Evolutionary conservation across 1,140 invertebrate species (phyloP).

Genomic region (Sipha flava): DNA sequence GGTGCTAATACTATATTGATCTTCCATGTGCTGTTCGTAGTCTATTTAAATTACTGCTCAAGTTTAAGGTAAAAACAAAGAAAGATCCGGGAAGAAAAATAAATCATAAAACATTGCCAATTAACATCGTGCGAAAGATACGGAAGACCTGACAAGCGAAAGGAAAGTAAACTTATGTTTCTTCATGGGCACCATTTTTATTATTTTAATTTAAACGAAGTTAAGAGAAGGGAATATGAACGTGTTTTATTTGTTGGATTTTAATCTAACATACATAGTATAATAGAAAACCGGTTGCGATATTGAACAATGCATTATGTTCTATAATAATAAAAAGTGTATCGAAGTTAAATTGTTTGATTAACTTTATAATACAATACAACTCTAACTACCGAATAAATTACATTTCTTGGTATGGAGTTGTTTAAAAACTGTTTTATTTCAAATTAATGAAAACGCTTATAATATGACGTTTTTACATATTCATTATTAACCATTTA

Average conservation of each 20-base stretch:
- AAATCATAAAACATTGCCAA: background rate
- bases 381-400: too few species aligned
- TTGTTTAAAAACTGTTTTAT: too few species aligned
- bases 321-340: too few species aligned
- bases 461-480: too few species aligned
- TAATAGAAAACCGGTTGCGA: background rate
- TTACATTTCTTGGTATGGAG: too few species aligned
- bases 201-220: constrained; percentile 11
- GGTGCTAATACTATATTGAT: too few species aligned
- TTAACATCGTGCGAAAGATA: constrained; percentile 11
- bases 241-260: background rate
- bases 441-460: too few species aligned
- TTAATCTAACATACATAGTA: background rate
- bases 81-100: background rate
- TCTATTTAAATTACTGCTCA: background rate
- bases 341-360: too few species aligned
- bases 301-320: too few species aligned
- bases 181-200: background rate
- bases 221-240: constrained; percentile 6
- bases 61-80: background rate
- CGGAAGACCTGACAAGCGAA: constrained; percentile 12
- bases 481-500: too few species aligned
- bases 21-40: too few species aligned
- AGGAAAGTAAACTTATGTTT: constrained; percentile 4
- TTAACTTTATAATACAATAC: too few species aligned